Base-by-base conservation (phyloP, 2,113 vertebrate species). In the Cynopterus brachyotis region DNA sequence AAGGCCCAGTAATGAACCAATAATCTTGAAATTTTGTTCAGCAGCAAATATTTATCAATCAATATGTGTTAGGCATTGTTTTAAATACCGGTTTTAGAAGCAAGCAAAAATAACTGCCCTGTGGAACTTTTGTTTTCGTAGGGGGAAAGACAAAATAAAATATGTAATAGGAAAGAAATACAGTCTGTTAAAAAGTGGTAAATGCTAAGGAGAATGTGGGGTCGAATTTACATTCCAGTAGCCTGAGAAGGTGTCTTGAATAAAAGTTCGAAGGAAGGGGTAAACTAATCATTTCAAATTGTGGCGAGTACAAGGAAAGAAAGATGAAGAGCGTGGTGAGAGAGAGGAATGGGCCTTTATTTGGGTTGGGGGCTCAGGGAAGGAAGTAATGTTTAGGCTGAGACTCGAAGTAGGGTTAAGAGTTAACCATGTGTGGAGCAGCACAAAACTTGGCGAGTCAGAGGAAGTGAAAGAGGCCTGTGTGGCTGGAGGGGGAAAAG, bases 391-490 rank as follows among this genome's bases (percentile, higher is more conserved):
- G 6, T 66, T 67, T 20, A 45, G 89, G 89, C 82, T 13, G 30
- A 42, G 57, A 47, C 62, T 86, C 2, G 16, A 22, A 72, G 90
- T 79, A 91, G 87, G 82, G n/a, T 82, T 59, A 13, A 90, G 95
- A 75, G 73, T 83, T 95, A 95, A 94, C 95, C 64, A 5, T 91
- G 88, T 96, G 96, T 95, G 66, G 91, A 91, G 50, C 96, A 8
- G 93, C 22, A 0, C 28, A 2, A 91, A 81, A 80, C 76, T 30
- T 75, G 88, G 76, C 94, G 7, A 57, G 59, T 67, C 62, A 86
- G 90, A 97, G 97, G 97, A 97, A 97, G 97, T 97, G 97, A 98
- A 97, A 97, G 96, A 97, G 92, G 93, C 89, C 86, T 24, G 2
- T 50, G 67, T 12, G 67, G 69, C 76, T 82, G 82, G 37, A 79